Base-by-base conservation (phyloP, 2,113 vertebrate species). In the Austrofundulus limnaeus region DNA sequence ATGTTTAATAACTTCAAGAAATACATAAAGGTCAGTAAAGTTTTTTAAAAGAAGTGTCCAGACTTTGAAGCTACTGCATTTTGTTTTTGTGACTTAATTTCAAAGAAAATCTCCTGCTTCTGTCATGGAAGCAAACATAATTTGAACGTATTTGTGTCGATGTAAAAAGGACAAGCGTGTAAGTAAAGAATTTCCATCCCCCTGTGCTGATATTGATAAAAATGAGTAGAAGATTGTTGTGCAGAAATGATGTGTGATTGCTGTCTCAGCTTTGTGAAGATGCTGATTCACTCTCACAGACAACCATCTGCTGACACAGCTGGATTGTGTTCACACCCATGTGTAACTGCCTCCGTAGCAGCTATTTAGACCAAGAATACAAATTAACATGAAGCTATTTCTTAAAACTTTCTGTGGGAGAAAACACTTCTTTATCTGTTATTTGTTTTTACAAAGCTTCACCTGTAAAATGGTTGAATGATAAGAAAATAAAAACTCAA, bases 241-340 rank as follows among this genome's bases (percentile, higher is more conserved):
- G 54, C 62, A 72, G 45, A 85, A 86, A 83, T 78, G 72, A 51
- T 75, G 70, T 82, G 74, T 54, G 69, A 78, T 53, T 49, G 65
- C 67, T 78, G 74, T 38, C 59, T 85, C 78, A 76, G 85, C 77
- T 10, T 19, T 1, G 0, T 43, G 57, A 60, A 63, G 62, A 72
- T 53, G 79, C 70, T 69, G 77, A 81, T 77, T 65, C 74, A 55
- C 53, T 24, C 70, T 48, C 51, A 38, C 19, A 11, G 42, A 75
- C 19, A 9, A 53, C 23, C 50, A 61, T 64, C 66, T 65, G 82
- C 78, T 75, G 62, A 81, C 72, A 73, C 77, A 84, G 77, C 85
- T 79, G 70, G 69, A 72, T 59, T 60, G 43, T 13, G 31, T 65
- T 81, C 11, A 61, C 61, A 21, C 31, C 8, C 7, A 3, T 7